Base-by-base conservation (phyloP, 2,888 invertebrate genomes). In the Exephanes ischioxanthus region DNA sequence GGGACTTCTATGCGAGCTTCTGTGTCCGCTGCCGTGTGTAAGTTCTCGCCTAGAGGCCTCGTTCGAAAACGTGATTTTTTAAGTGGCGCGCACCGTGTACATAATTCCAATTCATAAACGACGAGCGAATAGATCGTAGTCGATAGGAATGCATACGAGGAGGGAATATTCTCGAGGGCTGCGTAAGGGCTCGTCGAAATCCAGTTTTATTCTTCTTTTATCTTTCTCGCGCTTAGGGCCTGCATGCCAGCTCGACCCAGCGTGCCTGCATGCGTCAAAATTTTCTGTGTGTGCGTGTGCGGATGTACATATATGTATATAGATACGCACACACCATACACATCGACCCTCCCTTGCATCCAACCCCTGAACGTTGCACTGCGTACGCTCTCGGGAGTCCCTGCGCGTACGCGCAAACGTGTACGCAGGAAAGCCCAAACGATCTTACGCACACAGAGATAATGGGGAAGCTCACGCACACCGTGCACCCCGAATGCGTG, bases 301-400 rank as follows among this genome's bases (percentile, higher is more conserved):
- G 73, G n/a, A 11, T 14, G 19, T 68, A 78, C 51, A 71, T 55
- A 41, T 66, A 76, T 76, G 73, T 83, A 71, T 11, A 2, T 41
- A 41, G 2, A 41, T 11, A 41, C 11, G 4, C 16, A 48, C 16
- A 48, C 16, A 48, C 0, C 4, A 16, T 48, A 48, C 3, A 16
- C 83, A 83, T 78, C 70, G 77, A 83, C 85, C 85, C 80, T 86
- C 77, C 85, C 85, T 86, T 86, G 85, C 85, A 86, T 80, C 77
- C 53, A 33, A 63, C 82, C 84, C 80, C 68, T 67, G 68, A 83
- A 73, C 83, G 83, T 80, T 86, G 85, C 85, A 86, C 85, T 66
- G 80, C 77, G 77, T 85, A 71, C 33, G 61, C 77, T 70, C 61
- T 63, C 85, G 72, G 68, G 4, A 58, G 1, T 80, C 83, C 73